These are phyloP conservation scores for Pseudachorutes palmiensis DNA, from an alignment of 1,140 invertebrate genomes.

Conservation along the genomic window DNA sequence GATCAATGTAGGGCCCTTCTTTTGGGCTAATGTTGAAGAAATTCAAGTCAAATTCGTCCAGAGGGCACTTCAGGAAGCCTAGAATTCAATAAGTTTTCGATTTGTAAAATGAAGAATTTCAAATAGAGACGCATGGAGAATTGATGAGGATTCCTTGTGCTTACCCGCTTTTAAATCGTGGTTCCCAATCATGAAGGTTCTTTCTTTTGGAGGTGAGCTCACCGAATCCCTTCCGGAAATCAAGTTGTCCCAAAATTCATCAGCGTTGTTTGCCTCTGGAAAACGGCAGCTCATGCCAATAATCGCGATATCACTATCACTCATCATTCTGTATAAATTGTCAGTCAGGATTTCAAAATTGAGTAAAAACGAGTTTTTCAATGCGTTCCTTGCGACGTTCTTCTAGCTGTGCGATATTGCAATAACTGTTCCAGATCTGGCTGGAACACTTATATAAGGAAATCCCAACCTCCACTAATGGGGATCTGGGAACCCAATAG, in stretches of 20 bases:
- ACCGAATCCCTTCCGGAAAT: not conserved
- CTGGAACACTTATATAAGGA: no score
- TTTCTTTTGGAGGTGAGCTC: not conserved
- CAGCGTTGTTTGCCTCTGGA: not conserved
- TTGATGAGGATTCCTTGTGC: no score
- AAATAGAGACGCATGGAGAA: not conserved
- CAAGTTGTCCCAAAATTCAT: conserved; percentile 8
- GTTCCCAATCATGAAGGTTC: not conserved
- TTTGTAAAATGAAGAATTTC: not conserved
- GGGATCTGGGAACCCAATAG: no score
- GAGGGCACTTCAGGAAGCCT: conserved; percentile 6
- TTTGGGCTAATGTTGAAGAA: conserved; percentile 15
- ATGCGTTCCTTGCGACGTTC: no score
- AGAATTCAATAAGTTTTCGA: not conserved
- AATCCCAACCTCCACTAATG: no score
- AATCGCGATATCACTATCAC: not conserved
- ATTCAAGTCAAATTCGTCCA: conserved; percentile 17
- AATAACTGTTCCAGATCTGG: no score
- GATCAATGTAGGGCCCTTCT: conserved; percentile 5
- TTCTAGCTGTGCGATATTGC: no score
- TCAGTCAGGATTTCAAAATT: no score
- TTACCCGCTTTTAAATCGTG: not conserved
- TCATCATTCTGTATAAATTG: no score
- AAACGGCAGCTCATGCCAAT: conserved; percentile 7
- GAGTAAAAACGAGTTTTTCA: no score